Base-by-base conservation (phyloP, 2,797 vertebrate species). In the Calcarius lapponicus region DNA sequence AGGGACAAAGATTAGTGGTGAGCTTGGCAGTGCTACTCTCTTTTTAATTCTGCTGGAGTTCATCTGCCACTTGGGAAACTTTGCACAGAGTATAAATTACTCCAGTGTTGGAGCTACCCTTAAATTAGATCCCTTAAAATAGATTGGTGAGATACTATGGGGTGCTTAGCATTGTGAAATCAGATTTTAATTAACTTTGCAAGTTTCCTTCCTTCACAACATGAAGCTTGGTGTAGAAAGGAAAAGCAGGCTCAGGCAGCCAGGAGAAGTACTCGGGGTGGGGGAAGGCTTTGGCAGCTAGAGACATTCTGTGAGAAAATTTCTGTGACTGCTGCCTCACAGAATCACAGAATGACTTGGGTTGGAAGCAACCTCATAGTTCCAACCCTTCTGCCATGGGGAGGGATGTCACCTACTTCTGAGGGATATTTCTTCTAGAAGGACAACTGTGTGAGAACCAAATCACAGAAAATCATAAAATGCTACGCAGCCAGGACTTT, bases 241-340 rank as follows among this genome's bases (percentile, higher is more conserved):
- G 18, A 60, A 32, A 67, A 57, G 11, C 17, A 54, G 42, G 17
- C 11, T 34, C 24, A 65, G 61, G 7, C 17, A 83, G 24, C 20
- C 20, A 48, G 67, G 20, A 80, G 24, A 22, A 58, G 15, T 31
- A 21, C 31, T 50, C 0, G 11, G 0, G 19, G 22, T 19, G 18
- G n/a, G 25, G 26, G 8, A 32, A 40, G 54, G 22, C 11, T 81
- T 87, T 72, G 57, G 17, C 50, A 85, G 15, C 43, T 72, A 32
- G 4, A 88, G n/a, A n/a, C 9, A 7, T 50, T 67, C 29, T 43
- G 13, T 38, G 40, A 61, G 50, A 69, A 86, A 90, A 72, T 45
- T 50, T 71, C 58, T 61, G 28, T 80, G 54, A 31, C 36, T 54
- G 28, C 54, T 54, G 2, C 50, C 34, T 83, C 43, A 57, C 3